Conservation (phyloP, 2,113 vertebrate species). For the Pavo muticus region DNA sequence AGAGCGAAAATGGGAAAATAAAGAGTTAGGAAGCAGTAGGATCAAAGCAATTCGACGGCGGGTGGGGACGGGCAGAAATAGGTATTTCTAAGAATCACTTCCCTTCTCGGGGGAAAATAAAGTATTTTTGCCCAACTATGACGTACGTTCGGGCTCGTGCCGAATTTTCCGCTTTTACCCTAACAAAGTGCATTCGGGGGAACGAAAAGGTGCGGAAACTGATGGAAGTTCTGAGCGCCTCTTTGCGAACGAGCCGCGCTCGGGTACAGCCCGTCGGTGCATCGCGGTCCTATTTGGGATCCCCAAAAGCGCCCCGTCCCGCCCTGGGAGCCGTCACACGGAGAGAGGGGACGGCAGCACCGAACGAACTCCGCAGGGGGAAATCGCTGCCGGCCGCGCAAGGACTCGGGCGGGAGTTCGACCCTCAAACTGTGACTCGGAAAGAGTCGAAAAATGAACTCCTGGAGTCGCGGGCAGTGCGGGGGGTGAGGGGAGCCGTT, state of each 20-base stretch:
- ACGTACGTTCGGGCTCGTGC: background rate
- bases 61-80: background rate
- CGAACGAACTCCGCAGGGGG: slow-evolving; percentile 33
- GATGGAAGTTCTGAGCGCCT: background rate
- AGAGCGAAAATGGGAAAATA: background rate
- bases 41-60: background rate
- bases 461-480: background rate
- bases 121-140: background rate
- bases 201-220: background rate
- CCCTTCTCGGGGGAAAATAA: accelerated
- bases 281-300: background rate
- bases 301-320: slow-evolving; percentile 12
- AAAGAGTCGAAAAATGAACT: background rate
- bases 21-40: background rate
- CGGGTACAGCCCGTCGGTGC: background rate
- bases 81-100: background rate
- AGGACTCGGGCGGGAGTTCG: background rate
- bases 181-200: background rate
- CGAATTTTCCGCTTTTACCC: background rate
- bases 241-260: background rate
- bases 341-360: background rate
- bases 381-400: background rate
- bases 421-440: slow-evolving; percentile 2
- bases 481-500: background rate
- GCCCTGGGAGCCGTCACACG: slow-evolving; percentile 10